phyloP scores from a whole-genome alignment of 2,888 invertebrate species.

The Baronia brevicornis region DNA sequence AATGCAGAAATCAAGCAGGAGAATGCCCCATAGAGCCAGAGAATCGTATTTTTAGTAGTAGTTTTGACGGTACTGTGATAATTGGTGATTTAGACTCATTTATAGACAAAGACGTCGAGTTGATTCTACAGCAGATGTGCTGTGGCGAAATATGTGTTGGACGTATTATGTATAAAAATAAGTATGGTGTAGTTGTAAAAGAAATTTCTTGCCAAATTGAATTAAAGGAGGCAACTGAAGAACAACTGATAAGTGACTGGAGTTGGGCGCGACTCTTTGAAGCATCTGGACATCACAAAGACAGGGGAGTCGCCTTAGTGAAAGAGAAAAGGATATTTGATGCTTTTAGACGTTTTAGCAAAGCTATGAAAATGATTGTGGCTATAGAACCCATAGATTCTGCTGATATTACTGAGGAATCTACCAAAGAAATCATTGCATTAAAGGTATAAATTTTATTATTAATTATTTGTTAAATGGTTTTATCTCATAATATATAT shows the following conservation, averaged over 20 bases:
- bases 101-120: conserved; percentile 71
- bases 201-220: conserved; percentile 58
- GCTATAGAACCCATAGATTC: conserved; percentile 76
- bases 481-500: background rate
- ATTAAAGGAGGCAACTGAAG: conserved; percentile 53
- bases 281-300: conserved; percentile 69
- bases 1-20: conserved; percentile 37
- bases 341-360: conserved; percentile 83
- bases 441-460: conserved; percentile 52
- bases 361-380: conserved; percentile 82
- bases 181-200: conserved; percentile 34
- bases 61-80: conserved; percentile 58
- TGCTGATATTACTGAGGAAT: conserved; percentile 64
- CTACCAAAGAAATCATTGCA: conserved; percentile 65
- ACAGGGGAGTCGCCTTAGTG: conserved; percentile 78
- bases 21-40: conserved; percentile 42
- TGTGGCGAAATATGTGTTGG: conserved; percentile 58
- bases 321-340: conserved; percentile 77
- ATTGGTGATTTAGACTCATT: conserved; percentile 67
- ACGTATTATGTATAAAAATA: conserved; percentile 46
- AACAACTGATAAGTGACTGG: conserved; percentile 74
- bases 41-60: conserved; percentile 44
- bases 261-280: conserved; percentile 70
- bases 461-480: background rate
- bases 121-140: conserved; percentile 72